Evolutionary conservation across 2,113 vertebrate genomes (phyloP), one percentile per base, ranked within the genome.

Genomic region (Megalops atlanticus): DNA sequence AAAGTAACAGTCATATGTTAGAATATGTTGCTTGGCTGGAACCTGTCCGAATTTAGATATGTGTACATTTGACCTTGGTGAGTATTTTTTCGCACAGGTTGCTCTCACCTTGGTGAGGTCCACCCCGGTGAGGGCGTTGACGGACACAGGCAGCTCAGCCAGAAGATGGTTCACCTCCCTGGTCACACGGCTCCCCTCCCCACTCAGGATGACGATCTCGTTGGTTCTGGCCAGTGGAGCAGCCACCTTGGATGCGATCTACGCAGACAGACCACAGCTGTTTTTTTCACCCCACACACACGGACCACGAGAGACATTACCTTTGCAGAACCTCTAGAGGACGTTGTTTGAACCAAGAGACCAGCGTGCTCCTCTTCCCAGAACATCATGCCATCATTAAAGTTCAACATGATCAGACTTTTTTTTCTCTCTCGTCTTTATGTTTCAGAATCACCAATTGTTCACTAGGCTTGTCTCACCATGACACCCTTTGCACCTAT

Each of bases 91-190:
- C 4, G 43, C 43, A 45, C 69, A 33, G 14, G 70, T 1, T 64
- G 27, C 47, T 2, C 16, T 8, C 84, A 97, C 98, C 96, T 98
- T 97, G 0, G 95, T 85, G 27, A 99, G 91, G 86, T 98, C 97
- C 82, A 99, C 93, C 0, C 97, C 98, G 0, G 97, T 97, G 80
- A 99, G 95, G 39, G 98, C 96, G 0, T 96, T 97, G 81, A 99
- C 94, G 0, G 95, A 96, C 35, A 93, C 94, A 0, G 98, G 97
- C 80, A 99, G 89, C 86, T 99, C 98, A 0, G 97, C 97, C 85
- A 98, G 84, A 27, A 99, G 92, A 0, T 95, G 96, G 87, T 91
- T 98, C 41, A 98, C 85, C 84, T 98, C 95, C 0, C 95, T 89
- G 0, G 93, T 95, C 35, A 95, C 84, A 1, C 86, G 94, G 88